Evolutionary conservation across 2,888 invertebrate species (phyloP), one percentile per base, ranked within the genome.

Genomic region (Rotaria sp.): DNA sequence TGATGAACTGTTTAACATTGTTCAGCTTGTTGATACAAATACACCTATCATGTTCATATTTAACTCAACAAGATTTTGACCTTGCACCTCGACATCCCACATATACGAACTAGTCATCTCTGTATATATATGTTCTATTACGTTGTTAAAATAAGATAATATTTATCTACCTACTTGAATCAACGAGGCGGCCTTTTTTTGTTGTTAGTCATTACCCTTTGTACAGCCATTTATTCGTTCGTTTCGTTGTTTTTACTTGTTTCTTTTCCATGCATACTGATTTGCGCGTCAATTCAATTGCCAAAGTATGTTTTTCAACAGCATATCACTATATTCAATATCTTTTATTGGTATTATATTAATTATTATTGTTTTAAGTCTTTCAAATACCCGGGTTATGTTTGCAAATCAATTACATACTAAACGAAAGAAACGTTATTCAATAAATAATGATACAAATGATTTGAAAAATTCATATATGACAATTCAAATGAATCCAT

Each of bases 81-180:
- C 67, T 67, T 67, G 18, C 67, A 67, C 35, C 67, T 18, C 13
- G 13, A 13, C 67, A 67, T 67, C 30, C 15, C 35, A 30, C 35
- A 67, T 67, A 67, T 35, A 35, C 67, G 35, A 67, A 67, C 67
- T 67, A 67, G 67, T 67, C 35, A 67, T 67, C 38, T 35, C 15
- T 35, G 35, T 67, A 67, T 67, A 18, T 67, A 35, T 67, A 8
- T 67, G 21, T 21, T 30, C 67, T 67, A n/a, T 67, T 67, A 35
- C 67, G 35, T 67, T 67, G 67, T 67, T 67, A 67, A 67, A 67
- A 57, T n/a, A 67, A 67, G 67, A 67, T 67, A 67, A 67, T 67
- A 67, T 67, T 67, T 67, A 67, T 67, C 67, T 67, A 67, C 67
- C 35, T 67, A 67, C 67, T 67, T 21, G 67, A 50, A 8, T 52